These are phyloP conservation scores for Trochalopteron elliotii DNA, from an alignment of 2,113 vertebrate species.

Conservation along the genomic window DNA sequence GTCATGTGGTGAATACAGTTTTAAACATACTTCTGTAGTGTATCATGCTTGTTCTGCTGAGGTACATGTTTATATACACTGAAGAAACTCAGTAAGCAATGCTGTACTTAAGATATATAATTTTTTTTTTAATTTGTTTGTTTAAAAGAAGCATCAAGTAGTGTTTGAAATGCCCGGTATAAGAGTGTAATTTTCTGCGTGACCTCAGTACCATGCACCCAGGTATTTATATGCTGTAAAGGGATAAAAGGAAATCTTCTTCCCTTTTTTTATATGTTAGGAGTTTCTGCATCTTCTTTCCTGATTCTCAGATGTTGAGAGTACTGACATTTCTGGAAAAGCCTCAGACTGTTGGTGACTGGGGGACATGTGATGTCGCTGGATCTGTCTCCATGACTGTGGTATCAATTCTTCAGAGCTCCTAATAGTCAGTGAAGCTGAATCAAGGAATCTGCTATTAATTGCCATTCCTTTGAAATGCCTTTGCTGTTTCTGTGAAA, in stretches of 20 bases:
- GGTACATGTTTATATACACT: background rate
- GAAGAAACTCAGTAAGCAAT: background rate
- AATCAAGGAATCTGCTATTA: slow-evolving; percentile 7
- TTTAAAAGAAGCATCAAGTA: background rate
- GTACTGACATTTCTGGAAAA: background rate
- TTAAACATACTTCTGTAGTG: background rate
- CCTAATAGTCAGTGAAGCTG: background rate
- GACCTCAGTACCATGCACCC: background rate
- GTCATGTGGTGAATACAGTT: background rate
- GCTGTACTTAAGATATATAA: background rate
- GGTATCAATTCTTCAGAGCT: background rate
- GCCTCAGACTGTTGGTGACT: background rate
- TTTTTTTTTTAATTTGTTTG: background rate
- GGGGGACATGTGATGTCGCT: background rate
- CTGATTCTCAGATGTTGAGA: background rate
- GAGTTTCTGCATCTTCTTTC: background rate
- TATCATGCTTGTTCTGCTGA: background rate
- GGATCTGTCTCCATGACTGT: background rate
- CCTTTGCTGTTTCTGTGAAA: background rate
- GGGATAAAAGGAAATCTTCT: background rate
- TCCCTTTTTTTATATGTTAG: background rate
- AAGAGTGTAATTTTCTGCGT: background rate
- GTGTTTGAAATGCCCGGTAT: background rate
- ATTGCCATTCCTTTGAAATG: background rate
- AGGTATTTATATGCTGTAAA: background rate